Base-by-base conservation (phyloP, 2,888 invertebrate genomes). In the Agrochola litura region DNA sequence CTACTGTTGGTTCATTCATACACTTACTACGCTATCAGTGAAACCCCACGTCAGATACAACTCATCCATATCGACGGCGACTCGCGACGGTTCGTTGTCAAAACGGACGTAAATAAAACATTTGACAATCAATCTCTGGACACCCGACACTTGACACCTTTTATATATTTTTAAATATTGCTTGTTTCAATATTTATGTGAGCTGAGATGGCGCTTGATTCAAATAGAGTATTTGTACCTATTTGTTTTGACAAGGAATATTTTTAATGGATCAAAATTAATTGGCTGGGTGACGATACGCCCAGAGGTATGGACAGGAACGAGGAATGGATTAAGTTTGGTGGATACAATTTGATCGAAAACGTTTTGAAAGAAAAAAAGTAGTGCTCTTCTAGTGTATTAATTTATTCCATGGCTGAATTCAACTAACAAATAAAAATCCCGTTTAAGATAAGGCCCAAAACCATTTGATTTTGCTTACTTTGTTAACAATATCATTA, bases 51-150 rank as follows among this genome's bases (percentile, higher is more conserved):
- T 64, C 16, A 22, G 12, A 56, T 72, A 67, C 73, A 76, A 73
- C 16, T 69, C 25, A 58, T 72, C 30, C 5, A 54, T 37, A 58
- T 72, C 19, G 41, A 54, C 16, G 58, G 41, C 6, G 14, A 54
- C 14, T 4, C 46, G 46, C 46, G 14, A 65, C 46, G 52, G 30
- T 25, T n/a, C 12, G 30, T 69, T 41, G 52, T 73, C 73, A 67
- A 14, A 19, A 49, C 49, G 77, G 77, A 85, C 82, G 77, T 70
- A 16, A 71, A 12, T 14, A 67, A 69, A 77, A 56, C n/a, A 82
- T 79, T 82, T 76, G 65, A 86, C 76, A 65, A 65, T 86, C 81
- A 71, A 83, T 82, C 76, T 81, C 64, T 61, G 10, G 66, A 65
- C 76, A 80, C n/a, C 68, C 41, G 61, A 82, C 74, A 77, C 61